Base-by-base conservation (phyloP, 2,797 vertebrate genomes). In the Bufotes viridis region DNA sequence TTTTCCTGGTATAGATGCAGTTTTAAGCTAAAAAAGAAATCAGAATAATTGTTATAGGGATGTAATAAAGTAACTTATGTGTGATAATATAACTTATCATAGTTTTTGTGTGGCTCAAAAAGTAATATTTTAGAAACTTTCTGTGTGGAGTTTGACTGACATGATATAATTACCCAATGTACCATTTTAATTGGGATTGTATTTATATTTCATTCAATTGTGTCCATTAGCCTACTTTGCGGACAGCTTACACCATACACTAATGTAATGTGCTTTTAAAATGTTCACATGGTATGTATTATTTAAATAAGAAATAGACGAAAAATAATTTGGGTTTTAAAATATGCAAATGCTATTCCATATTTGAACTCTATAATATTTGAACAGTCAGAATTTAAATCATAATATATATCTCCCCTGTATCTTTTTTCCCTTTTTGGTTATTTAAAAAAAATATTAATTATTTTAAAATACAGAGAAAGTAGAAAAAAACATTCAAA, bases 191-290 rank as follows among this genome's bases (percentile, higher is more conserved):
- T 75, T 84, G 18, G 13, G 29, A 7, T 5, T 58, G 29, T 60
- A 84, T 84, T 17, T 84, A 61, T 60, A 84, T 84, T 84, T 84
- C 20, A 42, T 60, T 75, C 58, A 61, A 60, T 84, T 57, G 72
- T 75, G 58, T 58, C 69, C 55, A 75, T 84, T 84, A 84, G 22
- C 69, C 69, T 84, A 74, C 53, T 58, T 74, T 34, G 34, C n/a
- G 42, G 49, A 13, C 26, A 12, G 69, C 57, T 42, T 5, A 42
- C 55, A 29, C 14, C 57, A 58, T 10, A n/a, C 55, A 29, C 14
- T 10, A 58, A 51, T 70, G 82, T 22, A 84, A 72, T 42, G 58
- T 42, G 60, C 79, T 81, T 42, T 61, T 65, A 34, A 80, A 42
- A 81, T 42, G 22, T 65, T 60, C 34, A 22, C 18, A 61, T 14